Conservation (phyloP, 1,140 invertebrate genomes). For the Ctenoplectra terminalis region DNA sequence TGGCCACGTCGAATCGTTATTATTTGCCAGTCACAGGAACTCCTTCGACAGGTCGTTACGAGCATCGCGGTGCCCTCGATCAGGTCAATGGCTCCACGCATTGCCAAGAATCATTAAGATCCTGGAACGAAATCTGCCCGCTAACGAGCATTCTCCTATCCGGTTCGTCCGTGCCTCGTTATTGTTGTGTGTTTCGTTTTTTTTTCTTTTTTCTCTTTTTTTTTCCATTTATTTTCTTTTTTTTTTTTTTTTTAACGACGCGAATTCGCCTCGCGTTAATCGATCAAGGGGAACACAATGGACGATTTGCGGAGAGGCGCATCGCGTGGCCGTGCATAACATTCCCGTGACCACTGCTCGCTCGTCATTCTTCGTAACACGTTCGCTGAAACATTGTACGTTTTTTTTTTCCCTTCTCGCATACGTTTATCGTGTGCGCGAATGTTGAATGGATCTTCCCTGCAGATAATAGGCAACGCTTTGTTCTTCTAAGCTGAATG, state of each 20-base stretch:
- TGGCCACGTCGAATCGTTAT: conserved; percentile 52
- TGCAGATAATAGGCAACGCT: neutral
- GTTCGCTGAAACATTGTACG: neutral
- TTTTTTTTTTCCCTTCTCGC: neutral
- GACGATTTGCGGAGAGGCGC: conserved; percentile 6
- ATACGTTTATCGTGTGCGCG: neutral
- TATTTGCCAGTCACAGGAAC: conserved; percentile 34
- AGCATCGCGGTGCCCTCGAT: conserved; percentile 30
- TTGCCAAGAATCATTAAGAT: conserved; percentile 51
- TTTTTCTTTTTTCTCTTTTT: too few species aligned
- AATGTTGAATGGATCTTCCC: neutral
- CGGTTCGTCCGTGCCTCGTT: neutral
- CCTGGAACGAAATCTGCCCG: conserved; percentile 11
- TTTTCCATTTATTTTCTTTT: too few species aligned
- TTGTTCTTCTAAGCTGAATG: conserved; percentile 12
- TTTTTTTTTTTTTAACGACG: conserved; percentile 31
- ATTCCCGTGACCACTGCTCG: neutral
- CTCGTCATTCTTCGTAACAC: conserved; percentile 8
- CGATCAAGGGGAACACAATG: conserved; percentile 29
- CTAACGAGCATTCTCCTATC: conserved; percentile 53
- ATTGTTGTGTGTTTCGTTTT: neutral
- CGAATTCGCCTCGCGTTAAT: conserved; percentile 24
- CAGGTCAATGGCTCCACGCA: neutral
- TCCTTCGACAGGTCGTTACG: conserved; percentile 47
- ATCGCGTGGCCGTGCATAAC: neutral